These are phyloP conservation scores for Pissodes strobi DNA, from an alignment of 1,140 invertebrate genomes.

Conservation along the genomic window DNA sequence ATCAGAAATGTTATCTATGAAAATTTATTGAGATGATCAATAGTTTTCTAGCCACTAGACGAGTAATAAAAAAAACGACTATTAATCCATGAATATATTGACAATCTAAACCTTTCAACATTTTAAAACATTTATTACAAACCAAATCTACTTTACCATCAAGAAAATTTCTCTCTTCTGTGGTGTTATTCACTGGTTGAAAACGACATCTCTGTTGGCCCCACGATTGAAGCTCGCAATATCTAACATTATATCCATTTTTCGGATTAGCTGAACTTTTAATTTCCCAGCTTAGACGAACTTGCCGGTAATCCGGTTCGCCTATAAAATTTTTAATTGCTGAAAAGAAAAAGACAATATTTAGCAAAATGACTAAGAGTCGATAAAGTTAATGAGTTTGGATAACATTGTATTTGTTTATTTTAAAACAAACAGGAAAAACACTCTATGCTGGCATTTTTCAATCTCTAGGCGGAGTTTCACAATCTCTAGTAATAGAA, in stretches of 20 bases:
- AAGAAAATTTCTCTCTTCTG: conserved; percentile 35
- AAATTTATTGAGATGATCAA: background rate
- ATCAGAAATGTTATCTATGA: background rate
- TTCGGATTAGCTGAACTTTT: conserved; percentile 50
- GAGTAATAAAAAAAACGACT: too few relatives aligned
- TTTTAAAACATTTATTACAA: too few relatives aligned
- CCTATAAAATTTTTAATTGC: conserved; percentile 69
- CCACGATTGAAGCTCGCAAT: conserved; percentile 76
- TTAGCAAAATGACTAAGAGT: too few relatives aligned
- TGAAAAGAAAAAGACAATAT: conserved; percentile 53
- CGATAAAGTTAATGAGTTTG: too few relatives aligned
- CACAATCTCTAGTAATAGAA: too few relatives aligned
- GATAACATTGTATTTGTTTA: too few relatives aligned
- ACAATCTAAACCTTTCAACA: too few relatives aligned
- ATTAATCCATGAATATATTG: too few relatives aligned
- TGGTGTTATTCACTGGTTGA: conserved; percentile 52
- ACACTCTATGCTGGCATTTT: too few relatives aligned
- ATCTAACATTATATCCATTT: conserved; percentile 66
- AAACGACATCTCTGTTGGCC: conserved; percentile 72
- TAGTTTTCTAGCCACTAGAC: too few relatives aligned
- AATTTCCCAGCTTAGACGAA: conserved; percentile 67
- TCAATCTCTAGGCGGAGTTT: too few relatives aligned
- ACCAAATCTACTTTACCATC: conserved; percentile 34
- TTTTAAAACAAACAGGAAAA: too few relatives aligned
- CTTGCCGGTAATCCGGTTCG: conserved; percentile 72